Percentiles rank a stretch among this genome's conserved stretches.
phyloP scores from a whole-genome alignment of 2,888 invertebrate genomes.

The Galeruca laticollis region DNA sequence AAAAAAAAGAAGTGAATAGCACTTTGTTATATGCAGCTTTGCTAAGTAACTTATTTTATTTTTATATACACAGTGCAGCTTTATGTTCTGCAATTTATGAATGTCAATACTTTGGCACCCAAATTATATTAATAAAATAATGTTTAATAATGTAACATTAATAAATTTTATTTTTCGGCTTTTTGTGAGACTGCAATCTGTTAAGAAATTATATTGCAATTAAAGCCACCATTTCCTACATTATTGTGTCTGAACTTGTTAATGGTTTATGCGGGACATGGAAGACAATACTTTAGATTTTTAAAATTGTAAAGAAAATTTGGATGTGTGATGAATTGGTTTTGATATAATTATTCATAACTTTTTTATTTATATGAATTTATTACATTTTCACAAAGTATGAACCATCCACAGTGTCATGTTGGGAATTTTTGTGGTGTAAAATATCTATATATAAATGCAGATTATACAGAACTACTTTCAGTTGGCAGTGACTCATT shows the following conservation, averaged over 20 bases:
- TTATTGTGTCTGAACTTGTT: background rate
- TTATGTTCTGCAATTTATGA: constrained; percentile 51
- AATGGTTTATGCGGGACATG: too few species aligned
- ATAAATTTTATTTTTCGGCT: constrained; percentile 53
- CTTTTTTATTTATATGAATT: too few species aligned
- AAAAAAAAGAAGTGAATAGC: constrained; percentile 51
- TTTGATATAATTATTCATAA: too few species aligned
- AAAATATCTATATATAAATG: background rate
- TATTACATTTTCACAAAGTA: background rate
- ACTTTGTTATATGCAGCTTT: constrained; percentile 65
- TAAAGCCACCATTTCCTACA: background rate
- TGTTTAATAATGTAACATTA: constrained; percentile 59
- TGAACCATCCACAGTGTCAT: background rate
- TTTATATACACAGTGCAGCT: constrained; percentile 55
- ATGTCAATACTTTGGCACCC: constrained; percentile 60
- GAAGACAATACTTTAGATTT: background rate
- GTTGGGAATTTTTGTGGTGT: background rate
- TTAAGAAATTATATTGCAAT: background rate
- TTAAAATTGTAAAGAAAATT: too few species aligned
- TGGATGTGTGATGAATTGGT: too few species aligned
- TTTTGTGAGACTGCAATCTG: constrained; percentile 20
- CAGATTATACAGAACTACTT: too few species aligned
- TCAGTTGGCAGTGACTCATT: too few species aligned
- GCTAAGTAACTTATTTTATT: constrained; percentile 61
- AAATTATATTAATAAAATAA: constrained; percentile 51